Evolutionary conservation across 2,113 vertebrate species (phyloP), one percentile per base, ranked within the genome.

Genomic region (Polypterus bichir): DNA sequence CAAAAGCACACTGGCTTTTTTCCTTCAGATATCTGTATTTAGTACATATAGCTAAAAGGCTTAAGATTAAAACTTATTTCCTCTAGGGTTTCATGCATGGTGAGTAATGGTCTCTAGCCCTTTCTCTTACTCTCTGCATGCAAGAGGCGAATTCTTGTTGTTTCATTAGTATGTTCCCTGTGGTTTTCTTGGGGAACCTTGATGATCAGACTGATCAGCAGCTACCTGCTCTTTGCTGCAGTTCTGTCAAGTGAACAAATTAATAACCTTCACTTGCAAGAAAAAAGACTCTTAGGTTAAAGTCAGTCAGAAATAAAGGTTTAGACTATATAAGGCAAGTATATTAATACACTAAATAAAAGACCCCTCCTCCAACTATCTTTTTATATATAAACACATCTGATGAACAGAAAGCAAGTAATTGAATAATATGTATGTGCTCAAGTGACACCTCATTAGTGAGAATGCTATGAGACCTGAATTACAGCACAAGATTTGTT

Each of bases 101-200:
- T 44, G 56, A 57, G 56, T 57, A 57, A 57, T 57, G 56, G 56
- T 58, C 56, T 58, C 56, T 58, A 58, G 5, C 27, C 46, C 54
- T 45, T 3, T 44, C 27, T 58, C 44, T 45, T 9, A 58, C 56
- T 45, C 56, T 6, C 6, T 7, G n/a, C 46, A 45, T 58, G 56
- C 46, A 45, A 58, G 44, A 2, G 56, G 56, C 5, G 7, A 45
- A 58, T 5, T 8, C 44, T 27, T 44, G 56, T 58, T 58, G 56
- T 58, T 58, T 58, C 56, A 58, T 45, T 58, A 45, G 56, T 58
- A 45, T 44, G 6, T 58, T 58, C n/a, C 56, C 56, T 58, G 56
- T 27, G 4, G 56, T 58, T 58, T 44, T 45, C 56, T 58, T 58
- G 56, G 56, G 9, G 46, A 44, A 9, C 56, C 44, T 45, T 58